Conservation (phyloP, 2,888 invertebrate genomes). For the Sinopyrophorus schimmeli region DNA sequence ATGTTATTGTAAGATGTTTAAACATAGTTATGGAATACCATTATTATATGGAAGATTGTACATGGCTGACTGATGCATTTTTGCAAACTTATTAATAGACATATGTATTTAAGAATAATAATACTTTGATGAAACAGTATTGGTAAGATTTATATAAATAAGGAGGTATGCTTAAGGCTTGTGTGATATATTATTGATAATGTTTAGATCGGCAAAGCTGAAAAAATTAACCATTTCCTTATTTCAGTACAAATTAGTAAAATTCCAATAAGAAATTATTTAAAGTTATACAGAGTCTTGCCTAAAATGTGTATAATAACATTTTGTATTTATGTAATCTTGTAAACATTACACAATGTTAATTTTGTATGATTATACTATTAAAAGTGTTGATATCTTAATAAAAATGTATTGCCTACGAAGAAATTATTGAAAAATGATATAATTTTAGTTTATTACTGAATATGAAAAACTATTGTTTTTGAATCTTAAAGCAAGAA, state of each 20-base stretch:
- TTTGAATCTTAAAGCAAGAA: too few relatives aligned
- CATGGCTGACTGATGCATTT: slow-evolving; percentile 8
- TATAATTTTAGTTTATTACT: too few relatives aligned
- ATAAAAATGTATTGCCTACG: slow-evolving; percentile 9
- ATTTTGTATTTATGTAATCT: slow-evolving; percentile 11
- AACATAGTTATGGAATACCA: slow-evolving; percentile 3
- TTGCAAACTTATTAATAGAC: slow-evolving; percentile 4
- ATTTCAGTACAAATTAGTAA: slow-evolving; percentile 22
- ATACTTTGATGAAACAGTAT: slow-evolving; percentile 13
- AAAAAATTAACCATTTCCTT: slow-evolving; percentile 17
- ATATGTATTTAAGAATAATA: slow-evolving; percentile 6
- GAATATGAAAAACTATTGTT: too few relatives aligned
- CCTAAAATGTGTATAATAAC: slow-evolving; percentile 10
- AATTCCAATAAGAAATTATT: slow-evolving; percentile 16
- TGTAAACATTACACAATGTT: slow-evolving; percentile 17
- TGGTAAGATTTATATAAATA: slow-evolving; percentile 16
- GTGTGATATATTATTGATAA: slow-evolving; percentile 13
- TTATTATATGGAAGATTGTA: slow-evolving; percentile 2
- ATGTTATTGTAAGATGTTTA: slow-evolving; percentile 13
- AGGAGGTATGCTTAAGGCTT: slow-evolving; percentile 21
- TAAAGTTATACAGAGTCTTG: slow-evolving; percentile 14
- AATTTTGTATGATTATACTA: slow-evolving; percentile 17
- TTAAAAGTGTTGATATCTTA: slow-evolving; percentile 15
- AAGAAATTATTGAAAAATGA: too few relatives aligned
- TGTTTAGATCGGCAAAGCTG: slow-evolving; percentile 16